These are phyloP conservation scores for Copsychus sechellarum DNA, from an alignment of 2,113 vertebrate species.

Conservation along the genomic window DNA sequence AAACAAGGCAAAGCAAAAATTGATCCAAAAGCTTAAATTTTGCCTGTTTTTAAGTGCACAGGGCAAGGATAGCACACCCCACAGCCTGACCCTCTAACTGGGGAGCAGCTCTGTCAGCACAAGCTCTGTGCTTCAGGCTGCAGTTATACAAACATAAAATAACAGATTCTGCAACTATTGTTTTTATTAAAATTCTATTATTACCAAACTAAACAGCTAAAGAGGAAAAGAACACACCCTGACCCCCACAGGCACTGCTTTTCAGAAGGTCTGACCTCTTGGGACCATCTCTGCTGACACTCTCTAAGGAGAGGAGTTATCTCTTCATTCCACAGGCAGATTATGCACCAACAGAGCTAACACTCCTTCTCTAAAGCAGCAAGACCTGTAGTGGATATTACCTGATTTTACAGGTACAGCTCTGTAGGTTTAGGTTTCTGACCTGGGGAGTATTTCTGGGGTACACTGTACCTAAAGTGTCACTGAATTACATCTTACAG, in stretches of 20 bases:
- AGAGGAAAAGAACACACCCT: background rate
- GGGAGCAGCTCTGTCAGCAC: background rate
- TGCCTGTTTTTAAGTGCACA: background rate
- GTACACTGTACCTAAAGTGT: background rate
- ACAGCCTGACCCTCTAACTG: background rate
- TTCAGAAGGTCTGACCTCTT: background rate
- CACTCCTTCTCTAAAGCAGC: background rate
- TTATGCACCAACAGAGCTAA: background rate
- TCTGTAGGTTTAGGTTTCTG: background rate
- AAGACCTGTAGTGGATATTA: background rate
- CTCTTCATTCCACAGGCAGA: background rate
- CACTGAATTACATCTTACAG: background rate
- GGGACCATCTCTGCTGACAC: background rate
- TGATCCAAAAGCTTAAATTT: background rate
- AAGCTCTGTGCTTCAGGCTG: background rate
- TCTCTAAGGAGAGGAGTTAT: background rate
- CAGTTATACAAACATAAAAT: background rate
- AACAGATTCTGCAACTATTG: background rate
- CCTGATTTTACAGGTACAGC: background rate
- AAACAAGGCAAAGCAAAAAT: background rate
- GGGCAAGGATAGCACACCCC: background rate
- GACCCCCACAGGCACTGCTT: background rate
- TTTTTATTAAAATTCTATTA: background rate
- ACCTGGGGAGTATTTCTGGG: background rate
- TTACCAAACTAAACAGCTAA: background rate